phyloP scores from a whole-genome alignment of 2,888 invertebrate genomes.

The Caenorhabditis doughertyi region DNA sequence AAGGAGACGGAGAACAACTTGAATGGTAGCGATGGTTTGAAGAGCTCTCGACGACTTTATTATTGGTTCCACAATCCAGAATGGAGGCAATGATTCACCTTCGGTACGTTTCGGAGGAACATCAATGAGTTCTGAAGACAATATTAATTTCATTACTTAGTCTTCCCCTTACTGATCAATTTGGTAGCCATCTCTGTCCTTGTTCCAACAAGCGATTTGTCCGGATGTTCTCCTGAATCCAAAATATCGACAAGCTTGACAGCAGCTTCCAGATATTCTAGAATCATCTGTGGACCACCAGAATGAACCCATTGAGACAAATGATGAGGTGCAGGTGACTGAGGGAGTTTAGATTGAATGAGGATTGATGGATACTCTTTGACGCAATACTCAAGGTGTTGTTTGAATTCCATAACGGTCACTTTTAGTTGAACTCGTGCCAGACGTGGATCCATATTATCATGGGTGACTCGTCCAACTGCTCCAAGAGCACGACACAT shows the following conservation, averaged over 20 bases:
- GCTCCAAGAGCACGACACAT: constrained; percentile 62
- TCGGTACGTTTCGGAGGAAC: constrained; percentile 34
- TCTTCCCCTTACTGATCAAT: constrained; percentile 27
- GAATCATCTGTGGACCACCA: constrained; percentile 54
- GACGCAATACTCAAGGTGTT: constrained; percentile 66
- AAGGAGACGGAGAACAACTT: constrained; percentile 44
- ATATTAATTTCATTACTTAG: background rate
- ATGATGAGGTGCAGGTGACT: constrained; percentile 57
- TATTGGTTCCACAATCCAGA: constrained; percentile 56
- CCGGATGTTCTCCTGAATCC: constrained; percentile 48
- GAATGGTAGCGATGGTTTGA: constrained; percentile 57
- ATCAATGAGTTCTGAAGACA: constrained; percentile 38
- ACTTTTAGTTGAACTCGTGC: constrained; percentile 45
- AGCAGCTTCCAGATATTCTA: constrained; percentile 50
- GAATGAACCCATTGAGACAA: constrained; percentile 63
- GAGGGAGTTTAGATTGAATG: constrained; percentile 52
- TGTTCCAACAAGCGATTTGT: constrained; percentile 30
- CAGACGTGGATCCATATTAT: constrained; percentile 47
- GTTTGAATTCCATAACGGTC: constrained; percentile 40
- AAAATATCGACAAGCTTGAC: constrained; percentile 54
- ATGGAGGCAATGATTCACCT: constrained; percentile 26
- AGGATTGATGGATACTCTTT: constrained; percentile 58
- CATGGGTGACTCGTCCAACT: constrained; percentile 50
- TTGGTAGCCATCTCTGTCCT: constrained; percentile 44
- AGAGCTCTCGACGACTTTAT: constrained; percentile 50